Percentiles rank a stretch among this genome's conserved stretches.
Conservation (phyloP, 35 echinoderm and acorn worm species). For the Holothuria glaberrima region DNA sequence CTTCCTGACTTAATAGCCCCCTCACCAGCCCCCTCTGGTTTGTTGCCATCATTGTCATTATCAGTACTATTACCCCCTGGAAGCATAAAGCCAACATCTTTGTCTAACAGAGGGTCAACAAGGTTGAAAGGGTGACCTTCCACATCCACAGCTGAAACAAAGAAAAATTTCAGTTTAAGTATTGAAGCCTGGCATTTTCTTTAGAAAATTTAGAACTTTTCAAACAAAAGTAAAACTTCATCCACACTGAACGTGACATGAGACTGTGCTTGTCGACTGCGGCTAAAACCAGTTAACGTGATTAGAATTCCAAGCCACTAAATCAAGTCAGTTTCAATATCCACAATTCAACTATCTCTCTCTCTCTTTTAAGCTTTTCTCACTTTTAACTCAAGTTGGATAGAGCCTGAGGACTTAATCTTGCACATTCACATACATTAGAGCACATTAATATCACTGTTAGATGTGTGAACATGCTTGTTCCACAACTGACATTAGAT, state of each 20-base stretch:
- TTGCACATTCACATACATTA: too few relatives aligned
- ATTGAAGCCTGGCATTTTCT: background rate
- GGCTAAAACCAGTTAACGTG: too few relatives aligned
- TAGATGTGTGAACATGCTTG: too few relatives aligned
- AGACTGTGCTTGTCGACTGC: background rate
- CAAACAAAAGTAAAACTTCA: background rate
- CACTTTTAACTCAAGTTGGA: too few relatives aligned
- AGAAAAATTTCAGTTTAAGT: background rate
- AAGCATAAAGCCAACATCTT: conserved; percentile 51
- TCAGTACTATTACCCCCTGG: conserved; percentile 2
- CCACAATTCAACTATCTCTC: too few relatives aligned
- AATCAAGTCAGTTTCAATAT: too few relatives aligned
- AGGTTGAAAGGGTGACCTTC: conserved; percentile 86
- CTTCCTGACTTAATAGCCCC: background rate
- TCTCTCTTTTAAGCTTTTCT: too few relatives aligned
- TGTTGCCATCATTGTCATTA: background rate
- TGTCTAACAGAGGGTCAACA: conserved; percentile 54
- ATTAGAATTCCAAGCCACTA: too few relatives aligned
- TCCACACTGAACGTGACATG: background rate
- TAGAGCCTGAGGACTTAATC: too few relatives aligned
- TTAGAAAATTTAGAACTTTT: background rate
- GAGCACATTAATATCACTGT: too few relatives aligned
- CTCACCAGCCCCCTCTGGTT: background rate
- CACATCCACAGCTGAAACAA: conserved; percentile 83
- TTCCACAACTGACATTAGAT: too few relatives aligned